These are phyloP conservation scores for Pyxicephalus adspersus DNA, from an alignment of 2,113 vertebrate genomes.

Conservation along the genomic window DNA sequence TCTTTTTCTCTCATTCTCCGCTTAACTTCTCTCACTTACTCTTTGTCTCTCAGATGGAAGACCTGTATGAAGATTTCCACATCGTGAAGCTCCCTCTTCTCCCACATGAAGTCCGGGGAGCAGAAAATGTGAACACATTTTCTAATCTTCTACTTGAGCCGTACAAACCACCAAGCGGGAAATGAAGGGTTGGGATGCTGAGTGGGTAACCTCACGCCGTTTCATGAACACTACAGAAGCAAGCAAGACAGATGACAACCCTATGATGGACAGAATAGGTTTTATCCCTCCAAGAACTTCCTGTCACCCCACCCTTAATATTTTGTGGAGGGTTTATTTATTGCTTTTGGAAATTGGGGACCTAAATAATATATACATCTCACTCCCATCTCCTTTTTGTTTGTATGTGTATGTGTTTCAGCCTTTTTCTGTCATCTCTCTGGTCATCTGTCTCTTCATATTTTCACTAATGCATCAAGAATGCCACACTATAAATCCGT, in stretches of 20 bases:
- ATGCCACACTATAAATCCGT: not conserved
- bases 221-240: not conserved
- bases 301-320: not conserved
- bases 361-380: not conserved
- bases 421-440: not conserved
- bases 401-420: not conserved
- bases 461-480: not conserved
- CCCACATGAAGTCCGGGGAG: constrained; percentile 89
- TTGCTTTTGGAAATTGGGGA: constrained; percentile 34
- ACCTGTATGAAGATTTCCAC: constrained; percentile 95
- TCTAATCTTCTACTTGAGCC: constrained; percentile 90
- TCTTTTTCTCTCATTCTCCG: too few relatives aligned
- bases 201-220: not conserved
- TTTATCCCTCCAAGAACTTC: not conserved
- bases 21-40: not conserved
- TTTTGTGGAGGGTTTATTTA: constrained; percentile 34
- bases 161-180: constrained; percentile 83
- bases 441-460: not conserved
- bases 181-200: not conserved
- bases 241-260: not conserved
- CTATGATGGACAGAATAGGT: not conserved
- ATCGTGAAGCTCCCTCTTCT: constrained; percentile 91
- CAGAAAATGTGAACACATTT: constrained; percentile 91
- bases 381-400: not conserved
- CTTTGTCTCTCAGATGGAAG: constrained; percentile 83